These are phyloP conservation scores for Mongoloraphidia duomilia DNA, from an alignment of 2,888 invertebrate species.

Conservation along the genomic window DNA sequence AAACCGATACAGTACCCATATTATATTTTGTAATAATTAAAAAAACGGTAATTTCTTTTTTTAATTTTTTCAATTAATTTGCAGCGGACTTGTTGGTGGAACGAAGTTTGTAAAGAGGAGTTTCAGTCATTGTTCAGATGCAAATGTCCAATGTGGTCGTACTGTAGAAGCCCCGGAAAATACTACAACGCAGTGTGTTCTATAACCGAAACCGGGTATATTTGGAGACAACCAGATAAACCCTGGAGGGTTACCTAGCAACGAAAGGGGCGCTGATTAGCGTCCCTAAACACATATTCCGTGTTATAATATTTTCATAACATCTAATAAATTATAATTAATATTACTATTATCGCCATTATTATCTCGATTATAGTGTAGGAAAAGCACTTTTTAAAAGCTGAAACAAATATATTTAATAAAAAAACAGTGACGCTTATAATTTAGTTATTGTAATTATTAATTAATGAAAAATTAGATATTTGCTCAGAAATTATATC, in stretches of 20 bases:
- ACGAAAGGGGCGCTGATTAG: slow-evolving; percentile 10
- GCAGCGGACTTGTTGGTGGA: slow-evolving; percentile 87
- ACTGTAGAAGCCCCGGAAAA: slow-evolving; percentile 72
- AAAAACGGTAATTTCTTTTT: background rate
- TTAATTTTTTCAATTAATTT: background rate
- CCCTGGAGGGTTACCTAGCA: slow-evolving; percentile 24
- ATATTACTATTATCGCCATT: too few species aligned
- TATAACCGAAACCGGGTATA: slow-evolving; percentile 80
- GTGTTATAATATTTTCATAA: too few species aligned
- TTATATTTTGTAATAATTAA: slow-evolving; percentile 6
- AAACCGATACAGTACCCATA: too few species aligned
- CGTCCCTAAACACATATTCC: background rate
- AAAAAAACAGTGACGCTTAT: too few species aligned
- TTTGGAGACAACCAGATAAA: slow-evolving; percentile 67
- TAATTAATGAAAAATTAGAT: too few species aligned
- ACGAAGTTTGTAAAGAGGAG: slow-evolving; percentile 85
- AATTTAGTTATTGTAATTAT: too few species aligned
- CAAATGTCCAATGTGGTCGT: slow-evolving; percentile 79
- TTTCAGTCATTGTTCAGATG: slow-evolving; percentile 77
- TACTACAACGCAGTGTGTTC: slow-evolving; percentile 86
- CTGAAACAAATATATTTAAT: too few species aligned
- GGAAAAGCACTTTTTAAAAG: too few species aligned
- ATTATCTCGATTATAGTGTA: too few species aligned
- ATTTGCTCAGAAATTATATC: too few species aligned
- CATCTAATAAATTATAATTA: too few species aligned